These are phyloP conservation scores for Hirudinaria manillensis DNA, from an alignment of 2,888 invertebrate species.

Conservation along the genomic window DNA sequence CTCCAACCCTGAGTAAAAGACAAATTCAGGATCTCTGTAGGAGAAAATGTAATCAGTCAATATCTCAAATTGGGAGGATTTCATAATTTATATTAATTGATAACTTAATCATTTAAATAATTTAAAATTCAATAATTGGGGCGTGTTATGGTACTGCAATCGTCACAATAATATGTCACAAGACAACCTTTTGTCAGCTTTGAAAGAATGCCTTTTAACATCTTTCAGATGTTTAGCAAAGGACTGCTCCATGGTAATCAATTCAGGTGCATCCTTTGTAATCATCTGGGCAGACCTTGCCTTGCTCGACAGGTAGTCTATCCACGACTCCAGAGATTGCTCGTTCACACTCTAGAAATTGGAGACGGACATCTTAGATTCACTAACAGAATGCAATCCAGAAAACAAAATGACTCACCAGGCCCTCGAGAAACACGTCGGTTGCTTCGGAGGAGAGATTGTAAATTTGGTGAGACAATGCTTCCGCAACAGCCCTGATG, in stretches of 20 bases:
- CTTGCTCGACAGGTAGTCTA: slow-evolving; percentile 67
- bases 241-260: slow-evolving; percentile 50
- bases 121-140: neutral
- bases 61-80: no score
- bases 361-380: neutral
- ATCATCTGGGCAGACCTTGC: slow-evolving; percentile 71
- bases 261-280: slow-evolving; percentile 54
- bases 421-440: slow-evolving; percentile 67
- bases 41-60: neutral
- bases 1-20: slow-evolving; percentile 76
- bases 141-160: neutral
- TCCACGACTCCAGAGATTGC: slow-evolving; percentile 69
- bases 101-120: neutral
- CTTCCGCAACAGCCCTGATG: slow-evolving; percentile 72
- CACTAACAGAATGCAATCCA: neutral
- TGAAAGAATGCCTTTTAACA: slow-evolving; percentile 60
- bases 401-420: slow-evolving; percentile 58
- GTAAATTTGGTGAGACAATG: slow-evolving; percentile 66
- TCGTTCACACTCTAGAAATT: slow-evolving; percentile 66
- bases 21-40: slow-evolving; percentile 79
- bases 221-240: slow-evolving; percentile 67
- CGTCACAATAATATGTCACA: neutral
- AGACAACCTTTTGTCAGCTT: slow-evolving; percentile 51
- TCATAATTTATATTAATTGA: no score
- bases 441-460: slow-evolving; percentile 48